phyloP scores from a whole-genome alignment of 2,888 invertebrate genomes.

The Anorthoa munda region DNA sequence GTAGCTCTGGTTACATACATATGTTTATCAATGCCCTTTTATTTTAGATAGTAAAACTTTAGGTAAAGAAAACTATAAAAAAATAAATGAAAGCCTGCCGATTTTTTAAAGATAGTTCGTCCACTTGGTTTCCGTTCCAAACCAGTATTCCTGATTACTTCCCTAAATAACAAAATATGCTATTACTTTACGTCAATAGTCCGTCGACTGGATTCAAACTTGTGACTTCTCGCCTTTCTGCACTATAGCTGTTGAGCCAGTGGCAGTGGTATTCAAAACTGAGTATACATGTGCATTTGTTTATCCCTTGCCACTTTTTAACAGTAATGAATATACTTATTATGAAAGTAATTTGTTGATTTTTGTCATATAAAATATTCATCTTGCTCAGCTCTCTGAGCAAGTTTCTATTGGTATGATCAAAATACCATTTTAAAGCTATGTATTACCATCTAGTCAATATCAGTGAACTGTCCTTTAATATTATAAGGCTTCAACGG shows the following conservation, averaged over 20 bases:
- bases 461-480: neutral
- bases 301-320: neutral
- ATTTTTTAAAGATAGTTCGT: neutral
- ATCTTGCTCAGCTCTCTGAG: slow-evolving; percentile 7
- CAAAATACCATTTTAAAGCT: neutral
- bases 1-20: slow-evolving; percentile 19
- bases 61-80: neutral
- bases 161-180: neutral
- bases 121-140: neutral
- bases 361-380: neutral
- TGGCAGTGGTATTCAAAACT: neutral
- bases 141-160: neutral
- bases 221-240: neutral
- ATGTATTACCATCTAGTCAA: neutral
- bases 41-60: slow-evolving; percentile 8
- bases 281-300: neutral
- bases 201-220: slow-evolving; percentile 25
- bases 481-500: neutral
- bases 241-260: neutral
- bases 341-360: neutral
- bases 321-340: neutral
- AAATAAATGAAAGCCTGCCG: neutral
- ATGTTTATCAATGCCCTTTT: slow-evolving; percentile 32
- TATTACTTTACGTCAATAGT: neutral
- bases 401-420: neutral